Evolutionary conservation across 1,140 invertebrate species (phyloP), one percentile per base, ranked within the genome.

Genomic region (Dreissena rostriformis): DNA sequence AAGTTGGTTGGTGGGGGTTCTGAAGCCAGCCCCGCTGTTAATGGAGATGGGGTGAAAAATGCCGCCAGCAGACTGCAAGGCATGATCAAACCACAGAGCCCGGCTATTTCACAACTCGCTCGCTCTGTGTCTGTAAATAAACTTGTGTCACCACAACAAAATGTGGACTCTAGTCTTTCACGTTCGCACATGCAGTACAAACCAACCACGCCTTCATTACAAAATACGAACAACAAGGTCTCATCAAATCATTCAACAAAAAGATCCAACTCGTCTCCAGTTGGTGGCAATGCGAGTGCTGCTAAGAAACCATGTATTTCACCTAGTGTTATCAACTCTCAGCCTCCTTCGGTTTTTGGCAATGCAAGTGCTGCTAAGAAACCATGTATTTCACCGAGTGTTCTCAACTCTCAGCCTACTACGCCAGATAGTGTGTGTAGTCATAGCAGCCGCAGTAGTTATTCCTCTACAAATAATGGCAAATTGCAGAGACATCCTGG

Each of bases 1-100:
- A 96, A 96, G 94, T 95, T 97, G 93, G 94, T 97, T 86, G 93
- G 76, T 82, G 70, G 76, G 29, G 57, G 63, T 57, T 24, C 77
- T 15, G 86, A 86, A 8, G 61, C 65, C 51, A 26, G 52, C n/a
- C 24, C 77, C 83, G 73, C 86, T 75, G 88, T 86, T 74, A 88
- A 87, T 79, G 87, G 88, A 82, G 88, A 89, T 68, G 66, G 85
- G 57, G 7, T 88, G 72, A 57, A 75, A 73, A 57, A 52, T 83
- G 24, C 67, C 26, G 73, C 86, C 78, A 39, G 85, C 82, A 72
- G 68, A 75, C 53, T 76, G 66, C 70, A 74, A 53, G 72, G 51
- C 51, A 28, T 53, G 29, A 75, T 74, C 78, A 76, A 73, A 70
- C 77, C 72, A 14, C 49, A 26, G 57, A 86, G 85, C 75, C 86